Percentiles rank a stretch among this genome's conserved stretches.
phyloP scores from a whole-genome alignment of 2,797 vertebrate genomes.

The Sphenodon punctatus region DNA sequence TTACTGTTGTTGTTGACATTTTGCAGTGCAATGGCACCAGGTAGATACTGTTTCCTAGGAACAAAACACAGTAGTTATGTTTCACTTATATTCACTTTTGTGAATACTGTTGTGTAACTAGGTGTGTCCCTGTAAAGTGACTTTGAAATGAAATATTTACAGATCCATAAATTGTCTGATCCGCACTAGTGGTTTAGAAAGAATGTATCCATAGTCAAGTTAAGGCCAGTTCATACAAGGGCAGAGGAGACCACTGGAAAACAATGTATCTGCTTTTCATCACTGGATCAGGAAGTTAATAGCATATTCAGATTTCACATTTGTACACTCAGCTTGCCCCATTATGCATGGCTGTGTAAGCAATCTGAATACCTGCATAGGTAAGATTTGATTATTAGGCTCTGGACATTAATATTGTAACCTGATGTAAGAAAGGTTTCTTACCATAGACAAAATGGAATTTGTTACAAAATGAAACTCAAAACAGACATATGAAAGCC shows the following conservation, averaged over 20 bases:
- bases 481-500: neutral
- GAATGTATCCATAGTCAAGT: neutral
- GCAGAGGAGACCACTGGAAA: neutral
- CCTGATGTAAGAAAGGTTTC: neutral
- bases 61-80: slow-evolving; percentile 51
- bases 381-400: neutral
- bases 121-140: neutral
- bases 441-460: neutral
- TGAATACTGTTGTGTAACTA: neutral
- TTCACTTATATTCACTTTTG: no score
- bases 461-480: neutral
- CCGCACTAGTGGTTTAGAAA: neutral
- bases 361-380: neutral
- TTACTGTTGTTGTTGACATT: slow-evolving; percentile 94
- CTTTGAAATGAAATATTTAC: neutral
- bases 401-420: neutral
- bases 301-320: no score
- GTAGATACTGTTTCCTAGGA: slow-evolving; percentile 64
- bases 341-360: neutral
- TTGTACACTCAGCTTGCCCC: neutral
- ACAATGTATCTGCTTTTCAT: neutral
- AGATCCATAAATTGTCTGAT: neutral
- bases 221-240: neutral
- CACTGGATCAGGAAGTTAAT: no score
- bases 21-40: slow-evolving; percentile 69